phyloP scores from a whole-genome alignment of 1,140 invertebrate genomes.

The Probaryconus sp. region DNA sequence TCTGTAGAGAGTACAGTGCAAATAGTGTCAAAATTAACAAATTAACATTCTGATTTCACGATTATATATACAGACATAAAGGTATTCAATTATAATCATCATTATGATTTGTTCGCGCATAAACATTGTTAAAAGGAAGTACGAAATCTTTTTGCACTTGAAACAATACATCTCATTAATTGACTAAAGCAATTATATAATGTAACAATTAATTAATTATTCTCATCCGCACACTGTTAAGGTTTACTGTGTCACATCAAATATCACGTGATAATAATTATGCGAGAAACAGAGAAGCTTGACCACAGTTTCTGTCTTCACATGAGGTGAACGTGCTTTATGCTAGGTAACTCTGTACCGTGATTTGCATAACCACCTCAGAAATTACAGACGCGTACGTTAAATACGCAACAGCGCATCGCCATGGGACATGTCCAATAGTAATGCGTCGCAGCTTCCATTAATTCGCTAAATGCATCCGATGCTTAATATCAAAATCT shows the following conservation, averaged over 20 bases:
- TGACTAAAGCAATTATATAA: too few relatives aligned
- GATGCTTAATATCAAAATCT: too few relatives aligned
- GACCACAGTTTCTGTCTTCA: constrained; percentile 28
- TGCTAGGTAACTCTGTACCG: constrained; percentile 56
- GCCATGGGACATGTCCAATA: constrained; percentile 43
- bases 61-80: too few relatives aligned
- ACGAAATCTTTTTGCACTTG: too few relatives aligned
- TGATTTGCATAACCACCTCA: constrained; percentile 70
- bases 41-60: too few relatives aligned
- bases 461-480: constrained; percentile 59
- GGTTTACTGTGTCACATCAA: constrained; percentile 31
- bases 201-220: constrained; percentile 18
- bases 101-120: too few relatives aligned
- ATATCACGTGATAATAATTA: constrained; percentile 60
- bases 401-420: constrained; percentile 48
- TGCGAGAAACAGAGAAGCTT: constrained; percentile 50
- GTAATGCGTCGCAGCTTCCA: constrained; percentile 57
- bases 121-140: too few relatives aligned
- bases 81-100: too few relatives aligned
- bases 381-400: constrained; percentile 66
- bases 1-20: too few relatives aligned
- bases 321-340: constrained; percentile 55
- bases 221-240: not conserved
- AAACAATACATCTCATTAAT: too few relatives aligned
- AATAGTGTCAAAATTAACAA: too few relatives aligned